Percentiles rank a stretch among this genome's conserved stretches.
These are phyloP conservation scores for Sphaerophoria rueppellii DNA, from an alignment of 2,888 invertebrate species.

Conservation along the genomic window DNA sequence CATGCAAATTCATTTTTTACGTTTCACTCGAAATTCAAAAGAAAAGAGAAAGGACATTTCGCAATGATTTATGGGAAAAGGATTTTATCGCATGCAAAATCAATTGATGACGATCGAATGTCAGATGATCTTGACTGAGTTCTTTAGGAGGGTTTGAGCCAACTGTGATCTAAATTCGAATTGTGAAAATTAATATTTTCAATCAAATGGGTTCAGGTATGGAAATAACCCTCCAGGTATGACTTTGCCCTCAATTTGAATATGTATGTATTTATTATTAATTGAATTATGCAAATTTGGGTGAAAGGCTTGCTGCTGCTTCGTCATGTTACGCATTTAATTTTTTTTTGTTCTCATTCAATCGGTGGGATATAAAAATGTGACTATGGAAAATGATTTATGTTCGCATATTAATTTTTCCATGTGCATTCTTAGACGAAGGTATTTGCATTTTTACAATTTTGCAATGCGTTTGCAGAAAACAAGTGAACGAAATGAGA, in stretches of 20 bases:
- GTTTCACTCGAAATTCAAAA: conserved; percentile 16
- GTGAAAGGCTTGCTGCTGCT: conserved; percentile 63
- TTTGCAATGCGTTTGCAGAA: neutral
- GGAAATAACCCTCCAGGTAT: conserved; percentile 72
- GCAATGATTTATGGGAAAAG: conserved; percentile 66
- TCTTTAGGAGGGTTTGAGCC: neutral
- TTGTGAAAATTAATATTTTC: conserved; percentile 63
- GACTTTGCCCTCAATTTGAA: conserved; percentile 58
- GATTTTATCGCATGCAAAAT: conserved; percentile 13
- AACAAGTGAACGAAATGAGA: conserved; percentile 8
- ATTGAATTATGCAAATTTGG: conserved; percentile 73
- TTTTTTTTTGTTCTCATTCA: neutral
- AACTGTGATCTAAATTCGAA: conserved; percentile 1
- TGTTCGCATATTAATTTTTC: conserved; percentile 32
- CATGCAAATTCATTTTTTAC: conserved; percentile 16
- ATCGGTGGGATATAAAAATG: conserved; percentile 21
- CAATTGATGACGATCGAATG: conserved; percentile 60
- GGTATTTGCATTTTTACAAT: conserved; percentile 25
- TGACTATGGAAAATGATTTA: conserved; percentile 70
- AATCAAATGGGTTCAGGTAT: conserved; percentile 55
- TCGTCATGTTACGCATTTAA: conserved; percentile 56
- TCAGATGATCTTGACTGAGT: conserved; percentile 33
- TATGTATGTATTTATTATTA: conserved; percentile 45
- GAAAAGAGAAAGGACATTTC: conserved; percentile 47
- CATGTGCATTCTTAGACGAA: conserved; percentile 37